phyloP scores from a whole-genome alignment of 2,113 vertebrate species.

The Cynocephalus volans region DNA sequence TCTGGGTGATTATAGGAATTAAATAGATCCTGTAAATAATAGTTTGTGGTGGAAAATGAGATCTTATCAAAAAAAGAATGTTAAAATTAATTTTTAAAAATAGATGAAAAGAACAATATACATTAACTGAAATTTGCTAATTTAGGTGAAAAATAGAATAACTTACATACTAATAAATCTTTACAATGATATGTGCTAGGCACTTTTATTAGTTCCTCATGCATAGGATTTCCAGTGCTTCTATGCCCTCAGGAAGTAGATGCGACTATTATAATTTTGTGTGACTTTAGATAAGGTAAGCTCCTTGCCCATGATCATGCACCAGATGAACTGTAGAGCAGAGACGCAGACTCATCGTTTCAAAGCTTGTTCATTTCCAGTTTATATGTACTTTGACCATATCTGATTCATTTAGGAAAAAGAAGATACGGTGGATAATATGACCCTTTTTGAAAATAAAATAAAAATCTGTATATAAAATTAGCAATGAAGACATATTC shows the following conservation, averaged over 20 bases:
- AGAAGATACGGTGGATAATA: not conserved
- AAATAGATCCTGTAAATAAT: not conserved
- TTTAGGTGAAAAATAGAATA: not conserved
- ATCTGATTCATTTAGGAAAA: not conserved
- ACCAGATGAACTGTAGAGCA: not conserved
- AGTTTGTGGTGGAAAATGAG: not conserved
- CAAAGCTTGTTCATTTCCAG: not conserved
- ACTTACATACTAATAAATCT: not conserved
- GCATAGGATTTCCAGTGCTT: not conserved
- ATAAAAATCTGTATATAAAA: not conserved
- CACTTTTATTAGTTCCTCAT: not conserved
- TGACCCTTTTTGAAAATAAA: constrained; percentile 17
- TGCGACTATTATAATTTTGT: constrained; percentile 8
- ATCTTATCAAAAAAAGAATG: not conserved
- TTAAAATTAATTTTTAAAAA: not conserved
- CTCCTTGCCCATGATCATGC: not conserved
- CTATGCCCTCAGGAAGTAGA: not conserved
- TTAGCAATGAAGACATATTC: not conserved
- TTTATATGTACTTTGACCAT: not conserved
- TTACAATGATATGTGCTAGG: not conserved
- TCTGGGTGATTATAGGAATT: not conserved
- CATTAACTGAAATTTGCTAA: not conserved
- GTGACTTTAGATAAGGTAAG: not conserved
- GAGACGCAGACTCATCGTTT: not conserved
- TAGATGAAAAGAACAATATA: not conserved